Base-by-base conservation (phyloP, 2,113 vertebrate genomes). In the Pterocles orientalis region DNA sequence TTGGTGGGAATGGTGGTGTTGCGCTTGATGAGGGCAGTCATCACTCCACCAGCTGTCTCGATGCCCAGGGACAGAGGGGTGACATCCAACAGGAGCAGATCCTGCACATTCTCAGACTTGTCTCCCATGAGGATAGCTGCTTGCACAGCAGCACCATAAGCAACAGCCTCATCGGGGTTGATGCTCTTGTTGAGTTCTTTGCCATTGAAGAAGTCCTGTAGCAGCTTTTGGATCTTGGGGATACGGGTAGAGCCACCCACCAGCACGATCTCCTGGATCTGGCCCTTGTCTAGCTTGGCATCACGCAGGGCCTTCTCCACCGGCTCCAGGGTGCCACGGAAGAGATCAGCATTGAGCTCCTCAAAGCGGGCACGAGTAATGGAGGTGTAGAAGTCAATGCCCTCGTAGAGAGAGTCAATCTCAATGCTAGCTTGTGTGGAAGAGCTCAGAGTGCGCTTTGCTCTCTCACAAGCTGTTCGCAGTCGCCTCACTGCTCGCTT, bases 351-450 rank as follows among this genome's bases (percentile, higher is more conserved):
- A 85, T 98, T 99, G 93, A 99, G 99, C 97, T 99, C 99, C 96
- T 99, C 99, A 7, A 99, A 99, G 62, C 99, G 99, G 92, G 99
- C 99, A 94, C 99, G 98, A 77, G 99, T 99, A 94, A 99, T 99
- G 75, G 99, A 99, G 5, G 99, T 99, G 97, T 99, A 99, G 98
- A 99, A 99, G 82, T 99, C 99, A 53, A 99, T 98, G n/a, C 99
- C 99, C 96, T 99, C 99, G 3, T 98, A 99, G 6, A 99, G 98
- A 15, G 99, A 99, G 94, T 99, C 99, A 45, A 98, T 98, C 96
- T 98, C 98, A 61, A 98, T 98, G 94, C 98, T 98, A 10, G 98
- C 98, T 92, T 98, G 98, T 0, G 98, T 98, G 95, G 98, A 98
- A 51, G 98, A 98, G 92, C 98, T 98, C 58, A 98, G 98, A 36